Conservation (phyloP, 2,113 vertebrate species). For the Anarrhichthys ocellatus region DNA sequence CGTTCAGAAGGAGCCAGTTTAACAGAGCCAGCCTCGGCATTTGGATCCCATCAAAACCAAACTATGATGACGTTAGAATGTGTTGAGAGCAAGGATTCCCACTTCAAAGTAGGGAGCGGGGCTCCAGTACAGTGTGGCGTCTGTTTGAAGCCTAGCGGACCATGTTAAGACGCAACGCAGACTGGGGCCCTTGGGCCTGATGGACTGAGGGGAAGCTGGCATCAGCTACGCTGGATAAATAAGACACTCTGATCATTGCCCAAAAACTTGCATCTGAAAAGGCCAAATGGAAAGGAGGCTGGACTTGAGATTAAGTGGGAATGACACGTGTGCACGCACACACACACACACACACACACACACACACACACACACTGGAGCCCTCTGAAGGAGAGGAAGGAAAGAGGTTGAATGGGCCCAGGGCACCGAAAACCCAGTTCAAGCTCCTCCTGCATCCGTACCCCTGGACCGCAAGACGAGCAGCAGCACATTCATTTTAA, state of each 20-base stretch:
- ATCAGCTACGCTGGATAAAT: conserved; percentile 51
- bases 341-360: conserved; percentile 17
- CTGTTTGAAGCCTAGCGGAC: conserved; percentile 72
- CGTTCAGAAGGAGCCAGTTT: conserved; percentile 46
- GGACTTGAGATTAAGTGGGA: conserved; percentile 53
- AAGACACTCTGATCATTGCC: conserved; percentile 59
- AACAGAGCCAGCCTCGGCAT: conserved; percentile 42
- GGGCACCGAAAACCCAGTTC: neutral
- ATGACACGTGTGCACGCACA: conserved; percentile 37
- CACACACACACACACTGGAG: conserved; percentile 37
- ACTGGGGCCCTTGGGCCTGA: conserved; percentile 60
- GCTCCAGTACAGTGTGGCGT: conserved; percentile 61
- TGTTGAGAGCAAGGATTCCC: conserved; percentile 69
- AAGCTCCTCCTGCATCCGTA: conserved; percentile 21
- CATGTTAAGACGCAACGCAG: conserved; percentile 72
- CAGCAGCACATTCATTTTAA: conserved; percentile 73
- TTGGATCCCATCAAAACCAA: conserved; percentile 69
- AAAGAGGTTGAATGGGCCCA: conserved; percentile 45
- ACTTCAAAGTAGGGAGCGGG: conserved; percentile 72
- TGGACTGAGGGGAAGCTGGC: conserved; percentile 65
- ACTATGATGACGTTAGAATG: conserved; percentile 65
- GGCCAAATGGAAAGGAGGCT: conserved; percentile 61
- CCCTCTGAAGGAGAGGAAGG: conserved; percentile 28
- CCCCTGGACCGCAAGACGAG: conserved; percentile 63
- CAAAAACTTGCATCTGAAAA: conserved; percentile 64